A percentile compares a stretch with the other conserved stretches of the same genome.
Evolutionary conservation across 1,140 invertebrate species (phyloP).

Genomic region (Cotesia typhae): DNA sequence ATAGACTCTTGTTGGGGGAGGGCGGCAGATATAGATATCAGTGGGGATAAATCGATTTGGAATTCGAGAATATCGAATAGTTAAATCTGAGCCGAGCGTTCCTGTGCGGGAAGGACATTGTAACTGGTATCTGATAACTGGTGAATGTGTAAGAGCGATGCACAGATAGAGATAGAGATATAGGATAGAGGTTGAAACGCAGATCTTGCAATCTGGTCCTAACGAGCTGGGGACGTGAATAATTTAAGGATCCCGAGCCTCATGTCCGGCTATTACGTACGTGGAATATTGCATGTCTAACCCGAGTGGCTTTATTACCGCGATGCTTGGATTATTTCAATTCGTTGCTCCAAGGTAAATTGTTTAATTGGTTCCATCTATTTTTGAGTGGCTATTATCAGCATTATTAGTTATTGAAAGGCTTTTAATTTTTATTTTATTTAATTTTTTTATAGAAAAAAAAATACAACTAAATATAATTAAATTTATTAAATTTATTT

Average conservation of each 20-base stretch:
- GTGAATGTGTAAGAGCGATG: neutral
- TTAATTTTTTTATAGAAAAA: too few species aligned
- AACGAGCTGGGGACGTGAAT: conserved; percentile 26
- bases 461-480: too few species aligned
- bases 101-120: neutral
- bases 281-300: conserved; percentile 28
- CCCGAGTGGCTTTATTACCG: conserved; percentile 10
- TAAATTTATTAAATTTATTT: too few species aligned
- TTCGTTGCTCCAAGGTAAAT: conserved; percentile 7
- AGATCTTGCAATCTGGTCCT: conserved; percentile 28
- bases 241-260: conserved; percentile 27
- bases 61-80: conserved; percentile 15
- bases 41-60: conserved; percentile 2
- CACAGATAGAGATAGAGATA: neutral
- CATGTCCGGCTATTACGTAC: conserved; percentile 32
- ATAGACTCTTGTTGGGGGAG: too few species aligned
- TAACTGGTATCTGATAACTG: neutral
- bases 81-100: neutral
- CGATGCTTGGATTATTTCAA: conserved; percentile 21
- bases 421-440: neutral
- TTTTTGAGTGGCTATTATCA: neutral
- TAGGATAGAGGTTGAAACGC: conserved; percentile 4
- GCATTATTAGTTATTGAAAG: neutral
- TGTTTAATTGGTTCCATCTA: conserved; percentile 11
- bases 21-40: too few species aligned